Conservation (phyloP, 2,888 invertebrate species). For the Fissipunctia ypsillon region DNA sequence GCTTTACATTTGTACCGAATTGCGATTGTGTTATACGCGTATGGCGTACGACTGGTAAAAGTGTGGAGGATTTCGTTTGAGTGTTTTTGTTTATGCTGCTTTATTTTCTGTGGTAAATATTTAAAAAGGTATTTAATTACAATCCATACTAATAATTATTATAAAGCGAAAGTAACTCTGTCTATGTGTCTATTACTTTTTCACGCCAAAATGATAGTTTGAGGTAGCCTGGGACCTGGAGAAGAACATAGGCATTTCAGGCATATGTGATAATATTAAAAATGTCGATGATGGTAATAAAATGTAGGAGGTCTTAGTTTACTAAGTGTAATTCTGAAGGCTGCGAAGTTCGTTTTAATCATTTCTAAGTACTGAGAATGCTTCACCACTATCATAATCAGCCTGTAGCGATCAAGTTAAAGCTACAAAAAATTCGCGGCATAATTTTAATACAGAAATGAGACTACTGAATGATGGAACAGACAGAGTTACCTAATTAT, state of each 20-base stretch:
- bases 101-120: background rate
- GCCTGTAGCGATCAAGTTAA: background rate
- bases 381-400: background rate
- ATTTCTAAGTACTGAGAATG: background rate
- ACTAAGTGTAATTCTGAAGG: background rate
- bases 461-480: background rate
- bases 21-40: constrained; percentile 74
- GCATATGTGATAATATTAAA: too few relatives aligned
- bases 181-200: too few relatives aligned
- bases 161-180: too few relatives aligned
- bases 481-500: too few relatives aligned
- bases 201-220: too few relatives aligned
- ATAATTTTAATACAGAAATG: background rate
- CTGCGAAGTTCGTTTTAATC: background rate
- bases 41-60: constrained; percentile 45
- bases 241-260: too few relatives aligned
- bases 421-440: too few relatives aligned
- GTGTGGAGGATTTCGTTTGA: constrained; percentile 34
- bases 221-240: too few relatives aligned
- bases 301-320: too few relatives aligned
- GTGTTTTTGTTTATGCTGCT: constrained; percentile 20
- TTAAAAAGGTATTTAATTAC: background rate
- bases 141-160: too few relatives aligned
- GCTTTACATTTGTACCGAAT: constrained; percentile 82
- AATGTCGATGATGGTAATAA: too few relatives aligned